Base-by-base conservation (phyloP, 2,113 vertebrate species). In the Xiphophorus maculatus region DNA sequence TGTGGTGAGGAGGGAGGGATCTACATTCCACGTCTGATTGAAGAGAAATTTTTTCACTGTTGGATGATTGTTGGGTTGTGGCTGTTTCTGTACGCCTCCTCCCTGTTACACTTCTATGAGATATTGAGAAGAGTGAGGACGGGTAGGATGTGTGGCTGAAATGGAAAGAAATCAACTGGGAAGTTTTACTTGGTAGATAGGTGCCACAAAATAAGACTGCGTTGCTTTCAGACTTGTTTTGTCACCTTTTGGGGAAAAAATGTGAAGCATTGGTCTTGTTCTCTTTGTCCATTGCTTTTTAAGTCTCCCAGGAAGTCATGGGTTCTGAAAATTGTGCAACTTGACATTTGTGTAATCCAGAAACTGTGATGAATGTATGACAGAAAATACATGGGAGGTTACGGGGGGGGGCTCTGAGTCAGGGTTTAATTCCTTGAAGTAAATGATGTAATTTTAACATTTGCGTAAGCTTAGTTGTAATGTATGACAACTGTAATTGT, bases 11-110 rank as follows among this genome's bases (percentile, higher is more conserved):
- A 66, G 68, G 63, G 63, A 65, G 69, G 73, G 77, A 73, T 64
- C 58, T 66, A 4, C 30, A 83, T 76, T 33, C 37, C 69, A 61
- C 73, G 63, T 12, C 66, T 83, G 86, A 89, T 76, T 86, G 80
- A 89, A 79, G 84, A 80, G 33, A 85, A 85, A 76, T 19, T 74
- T 86, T 91, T 89, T 91, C 86, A 89, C 85, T 87, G 72, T 73
- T 71, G 79, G 80, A 64, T 85, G 87, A 79, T 77, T 71, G 80
- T 63, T 9, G 22, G 68, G 29, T 66, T 27, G 69, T 81, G 67
- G 63, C 42, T 72, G 51, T 70, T 78, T 80, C 77, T 70, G 74
- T 58, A 11, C 22, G 28, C 60, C 48, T 79, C 73, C 67, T 81
- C 75, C 63, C 67, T 60, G 48, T 83, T 83, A 88, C 86, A 87